phyloP scores from a whole-genome alignment of 2,888 invertebrate genomes.

The Cyaniris semiargus region DNA sequence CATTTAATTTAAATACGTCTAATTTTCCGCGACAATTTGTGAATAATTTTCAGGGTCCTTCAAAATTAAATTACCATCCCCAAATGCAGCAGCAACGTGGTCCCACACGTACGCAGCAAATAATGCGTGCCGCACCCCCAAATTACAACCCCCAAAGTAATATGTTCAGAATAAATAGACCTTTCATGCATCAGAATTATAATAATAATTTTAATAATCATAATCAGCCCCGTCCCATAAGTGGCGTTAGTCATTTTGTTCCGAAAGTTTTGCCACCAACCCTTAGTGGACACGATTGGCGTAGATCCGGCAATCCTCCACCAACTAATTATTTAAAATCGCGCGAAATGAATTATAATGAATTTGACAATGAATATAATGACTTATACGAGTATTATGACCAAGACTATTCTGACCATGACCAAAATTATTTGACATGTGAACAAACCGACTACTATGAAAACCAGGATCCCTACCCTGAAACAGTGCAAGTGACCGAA shows the following conservation, averaged over 20 bases:
- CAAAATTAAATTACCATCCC: neutral
- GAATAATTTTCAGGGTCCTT: constrained; percentile 8
- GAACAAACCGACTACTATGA: neutral
- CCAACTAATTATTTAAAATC: constrained; percentile 38
- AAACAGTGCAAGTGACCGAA: too few relatives aligned
- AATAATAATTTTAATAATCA: neutral
- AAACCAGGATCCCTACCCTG: too few relatives aligned
- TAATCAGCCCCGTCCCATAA: constrained; percentile 22
- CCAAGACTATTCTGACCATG: neutral
- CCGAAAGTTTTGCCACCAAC: constrained; percentile 19
- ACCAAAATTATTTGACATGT: neutral
- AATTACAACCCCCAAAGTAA: constrained; percentile 30
- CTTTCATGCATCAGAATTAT: too few relatives aligned
- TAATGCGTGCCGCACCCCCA: neutral
- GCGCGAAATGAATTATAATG: constrained; percentile 37
- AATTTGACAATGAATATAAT: too few relatives aligned
- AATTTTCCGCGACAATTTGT: neutral
- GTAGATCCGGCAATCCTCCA: constrained; percentile 35
- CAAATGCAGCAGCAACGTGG: constrained; percentile 19
- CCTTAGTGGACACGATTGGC: constrained; percentile 33
- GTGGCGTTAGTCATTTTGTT: constrained; percentile 30
- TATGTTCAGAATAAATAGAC: neutral
- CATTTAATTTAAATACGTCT: too few relatives aligned
- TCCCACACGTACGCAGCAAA: constrained; percentile 10
- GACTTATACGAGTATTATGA: constrained; percentile 19